A percentile compares a stretch with the other conserved stretches of the same genome.
Evolutionary conservation across 2,113 vertebrate genomes (phyloP).

Genomic region (Cyrtonyx montezumae): DNA sequence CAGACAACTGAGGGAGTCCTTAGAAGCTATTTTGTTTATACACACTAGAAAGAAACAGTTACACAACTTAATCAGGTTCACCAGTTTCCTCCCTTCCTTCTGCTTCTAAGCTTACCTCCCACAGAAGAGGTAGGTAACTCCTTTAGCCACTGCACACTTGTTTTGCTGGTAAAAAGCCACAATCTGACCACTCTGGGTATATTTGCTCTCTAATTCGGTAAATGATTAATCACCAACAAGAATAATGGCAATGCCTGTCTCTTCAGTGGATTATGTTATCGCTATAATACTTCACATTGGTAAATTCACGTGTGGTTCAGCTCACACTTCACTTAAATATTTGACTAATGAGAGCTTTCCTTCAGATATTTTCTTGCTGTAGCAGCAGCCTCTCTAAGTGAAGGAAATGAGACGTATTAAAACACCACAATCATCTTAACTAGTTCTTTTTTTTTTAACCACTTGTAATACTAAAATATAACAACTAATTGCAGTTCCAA

Average conservation of each 20-base stretch:
- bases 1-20: background rate
- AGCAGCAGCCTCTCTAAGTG: background rate
- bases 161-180: background rate
- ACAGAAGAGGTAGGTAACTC: background rate
- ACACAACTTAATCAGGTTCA: background rate
- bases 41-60: background rate
- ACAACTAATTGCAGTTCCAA: background rate
- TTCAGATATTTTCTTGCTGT: background rate
- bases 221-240: conserved; percentile 27
- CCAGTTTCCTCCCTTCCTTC: background rate
- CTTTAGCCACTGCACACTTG: background rate
- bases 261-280: conserved; percentile 23
- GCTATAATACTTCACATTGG: background rate
- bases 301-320: conserved; percentile 3
- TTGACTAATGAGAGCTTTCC: conserved; percentile 3
- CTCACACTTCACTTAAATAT: conserved; percentile 32
- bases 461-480: background rate
- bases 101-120: background rate
- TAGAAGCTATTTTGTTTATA: background rate
- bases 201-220: background rate
- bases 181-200: background rate
- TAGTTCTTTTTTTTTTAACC: background rate
- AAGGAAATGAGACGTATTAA: background rate
- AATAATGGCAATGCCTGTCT: background rate
- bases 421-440: background rate